phyloP scores from a whole-genome alignment of 2,113 vertebrate species.

The Aspidoscelis tigris region DNA sequence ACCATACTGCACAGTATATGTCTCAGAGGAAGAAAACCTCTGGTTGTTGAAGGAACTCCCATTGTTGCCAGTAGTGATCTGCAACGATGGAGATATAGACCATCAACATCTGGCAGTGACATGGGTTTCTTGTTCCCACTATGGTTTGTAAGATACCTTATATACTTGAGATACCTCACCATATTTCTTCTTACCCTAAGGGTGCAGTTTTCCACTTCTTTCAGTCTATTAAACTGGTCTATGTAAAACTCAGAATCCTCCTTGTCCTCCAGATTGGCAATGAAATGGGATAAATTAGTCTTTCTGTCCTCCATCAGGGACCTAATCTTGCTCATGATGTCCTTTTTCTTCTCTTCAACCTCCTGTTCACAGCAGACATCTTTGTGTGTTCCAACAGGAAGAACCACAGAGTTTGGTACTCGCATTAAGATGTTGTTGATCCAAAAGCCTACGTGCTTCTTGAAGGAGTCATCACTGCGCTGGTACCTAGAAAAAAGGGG shows the following conservation, averaged over 20 bases:
- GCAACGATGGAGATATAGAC: too few relatives aligned
- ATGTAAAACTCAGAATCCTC: conserved; percentile 55
- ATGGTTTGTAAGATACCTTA: too few relatives aligned
- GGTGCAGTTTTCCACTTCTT: conserved; percentile 58
- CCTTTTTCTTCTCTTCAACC: conserved; percentile 61
- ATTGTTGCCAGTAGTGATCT: too few relatives aligned
- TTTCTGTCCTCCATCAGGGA: conserved; percentile 63
- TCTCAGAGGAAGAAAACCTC: too few relatives aligned
- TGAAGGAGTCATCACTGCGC: conserved; percentile 57
- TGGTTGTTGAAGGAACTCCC: too few relatives aligned
- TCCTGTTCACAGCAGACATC: conserved; percentile 69
- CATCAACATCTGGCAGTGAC: too few relatives aligned
- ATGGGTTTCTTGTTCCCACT: too few relatives aligned
- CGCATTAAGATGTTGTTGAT: conserved; percentile 75
- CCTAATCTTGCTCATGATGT: conserved; percentile 62
- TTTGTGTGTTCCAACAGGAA: conserved; percentile 72
- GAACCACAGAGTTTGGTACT: conserved; percentile 73
- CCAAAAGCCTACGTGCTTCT: conserved; percentile 75
- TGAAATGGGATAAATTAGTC: conserved; percentile 61
- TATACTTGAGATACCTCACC: not conserved
- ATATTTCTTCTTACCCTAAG: conserved; percentile 54
- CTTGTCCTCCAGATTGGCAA: conserved; percentile 56
- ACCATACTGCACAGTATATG: too few relatives aligned
- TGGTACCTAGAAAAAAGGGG: conserved; percentile 65
- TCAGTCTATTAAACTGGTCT: conserved; percentile 71